Evolutionary conservation across 2,797 vertebrate species (phyloP).

Genomic region (Myotis findleyi): DNA sequence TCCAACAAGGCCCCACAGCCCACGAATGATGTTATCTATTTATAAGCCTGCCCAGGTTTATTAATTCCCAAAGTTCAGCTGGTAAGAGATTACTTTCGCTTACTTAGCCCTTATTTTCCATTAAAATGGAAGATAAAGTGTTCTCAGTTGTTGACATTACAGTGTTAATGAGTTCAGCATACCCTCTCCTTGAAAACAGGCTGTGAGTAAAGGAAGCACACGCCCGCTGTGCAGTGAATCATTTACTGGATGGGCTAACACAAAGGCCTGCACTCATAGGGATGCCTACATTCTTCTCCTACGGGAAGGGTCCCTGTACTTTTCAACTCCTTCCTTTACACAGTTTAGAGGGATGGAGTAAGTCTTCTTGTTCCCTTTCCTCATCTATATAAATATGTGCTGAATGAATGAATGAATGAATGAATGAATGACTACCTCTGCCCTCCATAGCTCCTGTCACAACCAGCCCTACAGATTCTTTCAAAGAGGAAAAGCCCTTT

Average conservation of each 20-base stretch:
- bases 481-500: not conserved
- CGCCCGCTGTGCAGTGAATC: not conserved
- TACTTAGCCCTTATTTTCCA: not conserved
- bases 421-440: not conserved
- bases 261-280: not conserved
- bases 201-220: not conserved
- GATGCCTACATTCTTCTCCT: not conserved
- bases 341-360: not conserved
- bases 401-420: not conserved
- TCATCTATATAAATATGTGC: not conserved
- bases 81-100: not conserved
- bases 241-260: not conserved
- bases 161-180: not conserved
- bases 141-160: not conserved
- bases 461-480: not conserved
- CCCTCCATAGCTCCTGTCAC: not conserved
- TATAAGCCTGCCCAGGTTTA: not conserved
- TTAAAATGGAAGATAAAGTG: constrained; percentile 2
- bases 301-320: not conserved
- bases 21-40: not conserved
- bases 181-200: not conserved
- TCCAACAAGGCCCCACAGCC: not conserved
- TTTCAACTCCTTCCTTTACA: not conserved
- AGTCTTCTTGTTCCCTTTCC: not conserved
- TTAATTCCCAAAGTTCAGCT: not conserved